Evolutionary conservation across 2,888 invertebrate genomes (phyloP), one percentile per base, ranked within the genome.

Genomic region (Oligia fasciuncula): DNA sequence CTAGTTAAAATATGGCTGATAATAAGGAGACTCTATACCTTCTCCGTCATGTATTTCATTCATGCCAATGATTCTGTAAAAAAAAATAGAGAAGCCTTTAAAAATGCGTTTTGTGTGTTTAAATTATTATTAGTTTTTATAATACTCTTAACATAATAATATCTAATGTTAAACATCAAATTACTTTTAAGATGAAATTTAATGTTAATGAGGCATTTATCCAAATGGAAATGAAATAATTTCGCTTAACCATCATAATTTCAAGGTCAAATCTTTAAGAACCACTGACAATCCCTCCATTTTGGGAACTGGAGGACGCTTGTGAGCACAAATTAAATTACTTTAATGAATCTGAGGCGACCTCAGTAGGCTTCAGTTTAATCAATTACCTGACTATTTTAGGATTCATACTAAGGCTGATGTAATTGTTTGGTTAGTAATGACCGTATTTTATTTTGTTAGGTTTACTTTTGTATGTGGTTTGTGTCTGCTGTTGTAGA

Each of bases 301-400:
- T 79, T 79, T 81, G 14, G 63, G 62, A 65, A 4, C 14, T 46
- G 66, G 80, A 77, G 88, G 86, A 86, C 80, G 8, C 67, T 43
- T 51, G 79, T 72, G 76, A 70, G 63, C n/a, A 81, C 49, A 85
- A 82, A 85, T 87, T 80, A 76, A 78, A 84, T 89, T 83, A 81
- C 74, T 81, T 69, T 60, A 79, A 81, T 80, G 67, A 68, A 79
- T 78, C 29, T 73, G 5, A 63, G 13, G 65, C 54, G 80, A 79
- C 78, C 78, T 87, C 77, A 57, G 43, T 8, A 62, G 72, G 17
- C 63, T 76, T 65, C 1, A 76, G 57, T 77, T 68, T 29, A 74
- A 83, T 81, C 81, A 87, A 89, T 88, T 85, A 82, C 35, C 74
- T 77, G 49, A 69, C 88, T 86, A 80, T 86, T 82, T 89, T 68